Evolutionary conservation across 2,888 invertebrate genomes (phyloP), one percentile per base, ranked within the genome.

Genomic region (Torymus tubicola): DNA sequence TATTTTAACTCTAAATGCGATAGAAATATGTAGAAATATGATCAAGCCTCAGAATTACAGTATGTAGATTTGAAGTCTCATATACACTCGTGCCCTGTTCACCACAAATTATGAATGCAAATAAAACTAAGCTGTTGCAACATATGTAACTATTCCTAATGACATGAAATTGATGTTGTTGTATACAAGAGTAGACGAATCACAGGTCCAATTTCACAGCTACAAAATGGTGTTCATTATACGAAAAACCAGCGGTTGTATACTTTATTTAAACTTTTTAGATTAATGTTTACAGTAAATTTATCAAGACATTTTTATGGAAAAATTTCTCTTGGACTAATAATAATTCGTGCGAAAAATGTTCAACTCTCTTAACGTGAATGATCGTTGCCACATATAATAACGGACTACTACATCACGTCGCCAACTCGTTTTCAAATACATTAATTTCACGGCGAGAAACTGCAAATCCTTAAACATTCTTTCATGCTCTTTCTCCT

Each of bases 71-170:
- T 42, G 8, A 63, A 24, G 13, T 63, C 14, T 57, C 57, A 14
- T 55, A 10, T 16, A 16, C n/a, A 57, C 57, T n/a, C 57, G 16
- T 57, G 52, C 16, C 42, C 8, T 42, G 42, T 42, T 42, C 10
- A n/a, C 52, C 18, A 52, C 52, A 57, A 58, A 57, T 42, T 69
- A 58, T 52, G 21, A 70, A 60, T 42, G 18, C 42, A 42, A 42
- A 42, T 8, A 42, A 4, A 42, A 42, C 42, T 42, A 42, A 65
- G 42, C 42, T 12, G 16, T 74, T 74, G 55, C 73, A 58, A 57
- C 64, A 74, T 31, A 53, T 52, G 24, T 55, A 73, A 64, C 31
- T 57, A 18, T 65, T 64, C 55, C 3, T 73, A 73, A 73, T 73
- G 73, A 64, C 57, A 24, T 24, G 10, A 73, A 64, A 73, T 73